These are phyloP conservation scores for Nemurella pictetii DNA, from an alignment of 2,888 invertebrate species.

Conservation along the genomic window DNA sequence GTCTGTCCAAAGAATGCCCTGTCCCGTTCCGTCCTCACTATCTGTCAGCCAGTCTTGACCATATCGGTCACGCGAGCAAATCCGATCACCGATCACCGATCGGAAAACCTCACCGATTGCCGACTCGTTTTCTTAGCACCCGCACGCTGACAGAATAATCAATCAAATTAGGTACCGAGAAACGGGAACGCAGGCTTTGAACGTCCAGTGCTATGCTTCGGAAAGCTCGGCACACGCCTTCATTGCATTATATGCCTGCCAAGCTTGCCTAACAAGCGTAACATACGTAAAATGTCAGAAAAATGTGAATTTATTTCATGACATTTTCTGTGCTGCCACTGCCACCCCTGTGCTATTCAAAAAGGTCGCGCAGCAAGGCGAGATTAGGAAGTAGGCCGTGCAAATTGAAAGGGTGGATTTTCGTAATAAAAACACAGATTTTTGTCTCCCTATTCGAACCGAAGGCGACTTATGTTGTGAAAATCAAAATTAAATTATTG, in stretches of 20 bases:
- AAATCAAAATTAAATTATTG: no score
- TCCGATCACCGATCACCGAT: background rate
- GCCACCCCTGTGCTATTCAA: background rate
- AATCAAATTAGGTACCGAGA: no score
- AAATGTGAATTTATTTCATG: background rate
- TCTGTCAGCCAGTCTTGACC: background rate
- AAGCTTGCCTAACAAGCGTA: background rate
- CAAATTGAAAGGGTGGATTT: background rate
- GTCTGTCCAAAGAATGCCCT: no score
- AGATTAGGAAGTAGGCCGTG: background rate
- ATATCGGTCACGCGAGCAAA: background rate
- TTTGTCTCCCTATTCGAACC: no score
- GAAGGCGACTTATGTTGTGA: no score
- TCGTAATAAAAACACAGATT: no score
- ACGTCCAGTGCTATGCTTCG: no score
- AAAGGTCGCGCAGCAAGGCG: background rate
- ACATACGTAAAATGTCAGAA: background rate
- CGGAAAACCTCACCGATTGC: background rate
- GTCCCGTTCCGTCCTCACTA: background rate
- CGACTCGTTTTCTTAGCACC: background rate
- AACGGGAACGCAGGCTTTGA: no score
- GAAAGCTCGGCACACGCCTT: no score
- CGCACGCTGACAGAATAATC: background rate
- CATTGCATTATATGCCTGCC: background rate
- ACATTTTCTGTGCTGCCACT: background rate